Percentiles rank a stretch among this genome's conserved stretches.
Evolutionary conservation across 53 echinoderm and acorn worm genomes (phyloP).

Genomic region (Paelopatides confundens): DNA sequence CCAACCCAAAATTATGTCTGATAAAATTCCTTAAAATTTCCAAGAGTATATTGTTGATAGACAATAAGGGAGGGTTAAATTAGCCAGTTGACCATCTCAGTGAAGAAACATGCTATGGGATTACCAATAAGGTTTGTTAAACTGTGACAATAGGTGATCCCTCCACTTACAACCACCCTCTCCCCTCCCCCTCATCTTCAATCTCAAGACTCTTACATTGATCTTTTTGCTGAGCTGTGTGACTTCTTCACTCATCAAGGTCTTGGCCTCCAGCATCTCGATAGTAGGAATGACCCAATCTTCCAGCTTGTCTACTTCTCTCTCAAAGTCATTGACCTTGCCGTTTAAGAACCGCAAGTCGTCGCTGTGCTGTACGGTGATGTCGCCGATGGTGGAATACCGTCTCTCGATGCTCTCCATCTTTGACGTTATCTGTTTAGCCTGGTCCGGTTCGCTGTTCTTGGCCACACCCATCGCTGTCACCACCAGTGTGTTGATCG

Average conservation of each 20-base stretch:
- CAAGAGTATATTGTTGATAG: too few species aligned
- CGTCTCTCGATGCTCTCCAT: conserved; percentile 86
- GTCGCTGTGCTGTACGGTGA: conserved; percentile 77
- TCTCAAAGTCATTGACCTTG: conserved; percentile 89
- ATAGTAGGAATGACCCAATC: conserved; percentile 93
- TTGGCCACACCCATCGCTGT: conserved; percentile 77
- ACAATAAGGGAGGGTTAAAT: too few species aligned
- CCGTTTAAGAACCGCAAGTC: conserved; percentile 72
- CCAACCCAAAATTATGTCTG: too few species aligned
- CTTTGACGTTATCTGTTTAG: conserved; percentile 78
- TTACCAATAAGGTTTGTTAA: too few species aligned
- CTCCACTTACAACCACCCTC: neutral
- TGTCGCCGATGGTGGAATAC: conserved; percentile 66
- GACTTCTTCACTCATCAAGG: conserved; percentile 89
- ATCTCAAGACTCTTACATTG: conserved; percentile 66
- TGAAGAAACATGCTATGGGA: too few species aligned
- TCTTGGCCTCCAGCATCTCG: conserved; percentile 81
- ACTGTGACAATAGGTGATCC: too few species aligned
- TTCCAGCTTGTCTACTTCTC: conserved; percentile 93
- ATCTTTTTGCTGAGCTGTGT: conserved; percentile 89
- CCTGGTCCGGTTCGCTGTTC: conserved; percentile 89
- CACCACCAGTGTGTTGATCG: conserved; percentile 82
- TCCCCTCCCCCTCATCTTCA: neutral
- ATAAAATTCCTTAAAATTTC: too few species aligned
- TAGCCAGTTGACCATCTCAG: too few species aligned